phyloP scores from a whole-genome alignment of 2,113 vertebrate genomes.

The Dicrurus megarhynchus region DNA sequence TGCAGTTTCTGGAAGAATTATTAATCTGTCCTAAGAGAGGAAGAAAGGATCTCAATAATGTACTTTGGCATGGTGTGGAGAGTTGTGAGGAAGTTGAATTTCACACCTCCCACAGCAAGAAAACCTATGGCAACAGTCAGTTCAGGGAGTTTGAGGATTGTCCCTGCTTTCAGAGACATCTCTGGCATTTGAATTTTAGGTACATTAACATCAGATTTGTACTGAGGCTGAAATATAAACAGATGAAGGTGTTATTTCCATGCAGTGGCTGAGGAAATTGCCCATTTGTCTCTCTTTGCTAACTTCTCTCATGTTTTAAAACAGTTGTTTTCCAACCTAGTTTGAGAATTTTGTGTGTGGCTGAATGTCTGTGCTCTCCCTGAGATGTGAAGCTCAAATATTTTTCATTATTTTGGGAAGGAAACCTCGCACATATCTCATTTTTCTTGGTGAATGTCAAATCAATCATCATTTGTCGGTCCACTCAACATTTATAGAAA shows the following conservation, averaged over 20 bases:
- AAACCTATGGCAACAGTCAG: neutral
- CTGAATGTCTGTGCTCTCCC: neutral
- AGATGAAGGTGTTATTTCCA: neutral
- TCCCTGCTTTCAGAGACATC: neutral
- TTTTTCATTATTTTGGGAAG: neutral
- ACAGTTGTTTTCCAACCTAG: neutral
- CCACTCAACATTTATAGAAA: neutral
- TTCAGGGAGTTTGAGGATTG: neutral
- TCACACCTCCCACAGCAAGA: neutral
- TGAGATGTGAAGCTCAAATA: neutral
- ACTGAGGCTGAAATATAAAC: neutral
- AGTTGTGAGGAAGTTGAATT: conserved; percentile 11
- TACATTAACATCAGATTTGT: neutral
- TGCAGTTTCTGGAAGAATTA: conserved; percentile 11
- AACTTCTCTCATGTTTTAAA: neutral
- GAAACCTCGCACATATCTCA: neutral
- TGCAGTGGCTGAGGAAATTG: neutral
- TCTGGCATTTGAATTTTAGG: neutral
- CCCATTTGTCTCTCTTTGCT: neutral
- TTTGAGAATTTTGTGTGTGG: neutral
- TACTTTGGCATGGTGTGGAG: neutral
- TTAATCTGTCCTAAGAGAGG: neutral
- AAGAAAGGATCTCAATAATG: neutral
- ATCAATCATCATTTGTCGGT: neutral
- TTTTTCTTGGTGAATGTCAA: neutral